Percentiles rank a stretch among this genome's conserved stretches.
Conservation (phyloP, 2,113 vertebrate species). For the Daubentonia madagascariensis region DNA sequence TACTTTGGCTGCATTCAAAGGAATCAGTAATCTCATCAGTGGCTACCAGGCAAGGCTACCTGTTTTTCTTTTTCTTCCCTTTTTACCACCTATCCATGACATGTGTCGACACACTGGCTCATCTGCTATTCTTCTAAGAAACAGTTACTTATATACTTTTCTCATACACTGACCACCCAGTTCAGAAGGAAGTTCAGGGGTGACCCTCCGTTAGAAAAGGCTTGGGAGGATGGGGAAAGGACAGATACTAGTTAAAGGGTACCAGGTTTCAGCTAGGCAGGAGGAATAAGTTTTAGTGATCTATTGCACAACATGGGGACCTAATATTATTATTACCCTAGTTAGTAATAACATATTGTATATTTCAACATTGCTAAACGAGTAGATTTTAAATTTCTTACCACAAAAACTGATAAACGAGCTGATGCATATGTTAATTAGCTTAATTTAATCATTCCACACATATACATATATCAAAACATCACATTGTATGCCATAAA, state of each 20-base stretch:
- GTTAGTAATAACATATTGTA: neutral
- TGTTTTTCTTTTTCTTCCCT: neutral
- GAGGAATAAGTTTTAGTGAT: neutral
- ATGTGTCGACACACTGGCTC: neutral
- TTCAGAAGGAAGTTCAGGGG: neutral
- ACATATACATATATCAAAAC: neutral
- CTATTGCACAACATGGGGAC: too few relatives aligned
- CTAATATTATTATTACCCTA: too few relatives aligned
- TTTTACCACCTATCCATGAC: neutral
- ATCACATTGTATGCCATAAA: neutral
- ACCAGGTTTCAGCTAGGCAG: neutral
- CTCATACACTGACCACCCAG: neutral
- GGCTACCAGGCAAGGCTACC: neutral
- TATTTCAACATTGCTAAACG: neutral
- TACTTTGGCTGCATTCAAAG: neutral
- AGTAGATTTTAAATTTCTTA: neutral
- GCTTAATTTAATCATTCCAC: neutral
- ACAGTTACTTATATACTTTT: neutral
- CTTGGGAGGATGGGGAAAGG: neutral
- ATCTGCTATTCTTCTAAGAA: neutral
- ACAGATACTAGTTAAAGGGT: neutral
- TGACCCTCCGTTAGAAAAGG: neutral
- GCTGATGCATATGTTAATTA: neutral
- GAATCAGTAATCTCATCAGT: neutral
- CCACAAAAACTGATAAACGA: neutral